phyloP scores from a whole-genome alignment of 1,140 invertebrate species.

The Lepidurus arcticus region DNA sequence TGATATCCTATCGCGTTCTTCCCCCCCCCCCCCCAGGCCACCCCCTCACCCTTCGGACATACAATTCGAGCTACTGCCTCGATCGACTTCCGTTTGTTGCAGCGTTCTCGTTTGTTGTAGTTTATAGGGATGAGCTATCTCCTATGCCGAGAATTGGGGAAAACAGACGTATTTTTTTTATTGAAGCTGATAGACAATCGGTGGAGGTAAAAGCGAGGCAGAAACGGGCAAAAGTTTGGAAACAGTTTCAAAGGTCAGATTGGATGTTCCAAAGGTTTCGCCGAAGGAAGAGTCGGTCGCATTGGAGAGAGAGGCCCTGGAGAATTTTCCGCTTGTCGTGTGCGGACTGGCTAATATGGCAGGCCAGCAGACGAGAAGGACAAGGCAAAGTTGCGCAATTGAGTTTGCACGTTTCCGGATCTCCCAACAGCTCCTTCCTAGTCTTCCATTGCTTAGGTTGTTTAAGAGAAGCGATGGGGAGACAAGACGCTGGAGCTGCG shows the following conservation, averaged over 20 bases:
- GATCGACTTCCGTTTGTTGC: too few species aligned
- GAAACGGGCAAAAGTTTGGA: background rate
- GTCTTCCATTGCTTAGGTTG: background rate
- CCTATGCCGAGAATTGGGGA: too few species aligned
- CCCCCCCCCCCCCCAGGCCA: too few species aligned
- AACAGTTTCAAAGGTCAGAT: background rate
- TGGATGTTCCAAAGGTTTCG: background rate
- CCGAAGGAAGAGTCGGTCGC: background rate
- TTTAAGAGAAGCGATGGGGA: background rate
- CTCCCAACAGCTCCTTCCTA: background rate
- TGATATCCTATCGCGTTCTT: too few species aligned
- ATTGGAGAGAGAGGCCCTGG: background rate
- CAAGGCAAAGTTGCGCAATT: conserved; percentile 6
- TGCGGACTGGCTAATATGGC: background rate
- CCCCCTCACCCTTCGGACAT: too few species aligned
- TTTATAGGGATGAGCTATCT: too few species aligned
- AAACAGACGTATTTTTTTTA: too few species aligned
- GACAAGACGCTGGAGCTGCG: background rate
- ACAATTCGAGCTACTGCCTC: too few species aligned
- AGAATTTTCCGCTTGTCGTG: background rate
- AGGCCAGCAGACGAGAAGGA: background rate
- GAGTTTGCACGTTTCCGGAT: background rate
- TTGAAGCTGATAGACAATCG: too few species aligned
- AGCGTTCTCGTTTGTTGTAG: too few species aligned
- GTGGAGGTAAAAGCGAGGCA: too few species aligned